Percentiles rank a stretch among this genome's conserved stretches.
These are phyloP conservation scores for Oreotrochilus melanogaster DNA, from an alignment of 2,113 vertebrate species.

Conservation along the genomic window DNA sequence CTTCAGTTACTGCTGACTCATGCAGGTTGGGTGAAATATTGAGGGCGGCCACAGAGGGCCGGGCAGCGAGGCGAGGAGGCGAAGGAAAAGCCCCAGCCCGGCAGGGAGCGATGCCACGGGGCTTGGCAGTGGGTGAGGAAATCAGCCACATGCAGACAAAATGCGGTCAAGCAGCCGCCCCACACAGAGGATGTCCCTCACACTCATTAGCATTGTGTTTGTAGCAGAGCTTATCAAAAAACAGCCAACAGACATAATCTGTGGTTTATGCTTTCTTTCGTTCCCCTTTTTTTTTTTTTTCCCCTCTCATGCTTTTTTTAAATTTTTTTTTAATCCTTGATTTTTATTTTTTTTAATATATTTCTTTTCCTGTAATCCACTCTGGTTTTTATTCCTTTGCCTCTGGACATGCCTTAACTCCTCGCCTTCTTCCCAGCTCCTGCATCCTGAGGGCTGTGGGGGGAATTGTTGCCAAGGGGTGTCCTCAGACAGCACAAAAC, in stretches of 20 bases:
- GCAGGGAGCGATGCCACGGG: conserved; percentile 60
- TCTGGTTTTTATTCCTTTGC: conserved; percentile 61
- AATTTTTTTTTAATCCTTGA: neutral
- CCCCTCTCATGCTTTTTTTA: neutral
- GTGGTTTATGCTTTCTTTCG: conserved; percentile 64
- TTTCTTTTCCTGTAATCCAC: conserved; percentile 37
- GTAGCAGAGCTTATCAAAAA: conserved; percentile 69
- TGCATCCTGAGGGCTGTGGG: no score
- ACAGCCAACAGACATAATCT: conserved; percentile 74
- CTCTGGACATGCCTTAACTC: conserved; percentile 31
- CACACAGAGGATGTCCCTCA: conserved; percentile 65
- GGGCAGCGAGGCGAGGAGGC: conserved; percentile 15
- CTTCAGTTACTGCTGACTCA: conserved; percentile 73
- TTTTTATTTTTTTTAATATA: neutral
- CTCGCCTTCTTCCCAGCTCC: no score
- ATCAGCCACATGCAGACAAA: conserved; percentile 69
- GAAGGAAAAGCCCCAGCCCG: conserved; percentile 57
- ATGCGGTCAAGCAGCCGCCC: conserved; percentile 62
- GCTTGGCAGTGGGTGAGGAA: conserved; percentile 67
- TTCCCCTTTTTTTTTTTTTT: neutral
- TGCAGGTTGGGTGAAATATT: conserved; percentile 48
- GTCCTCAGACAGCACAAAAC: neutral
- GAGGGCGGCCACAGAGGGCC: neutral
- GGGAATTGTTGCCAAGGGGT: rapidly evolving
- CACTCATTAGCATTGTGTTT: conserved; percentile 68